Conservation (phyloP, 2,113 vertebrate genomes). For the Scortum barcoo region DNA sequence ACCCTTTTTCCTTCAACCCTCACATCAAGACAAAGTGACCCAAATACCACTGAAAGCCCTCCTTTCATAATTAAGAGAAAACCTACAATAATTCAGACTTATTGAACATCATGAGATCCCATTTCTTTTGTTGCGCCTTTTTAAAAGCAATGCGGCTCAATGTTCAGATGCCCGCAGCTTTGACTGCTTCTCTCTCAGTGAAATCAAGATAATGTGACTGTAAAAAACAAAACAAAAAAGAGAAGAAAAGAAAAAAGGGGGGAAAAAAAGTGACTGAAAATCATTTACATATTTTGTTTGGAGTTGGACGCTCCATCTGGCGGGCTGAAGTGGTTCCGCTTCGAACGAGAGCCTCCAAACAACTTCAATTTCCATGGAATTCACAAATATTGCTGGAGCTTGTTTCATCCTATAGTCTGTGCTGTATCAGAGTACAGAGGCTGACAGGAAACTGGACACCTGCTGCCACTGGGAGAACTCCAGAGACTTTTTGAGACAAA, state of each 20-base stretch:
- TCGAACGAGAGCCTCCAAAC: conserved; percentile 30
- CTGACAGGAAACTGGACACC: conserved; percentile 39
- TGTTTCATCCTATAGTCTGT: conserved; percentile 26
- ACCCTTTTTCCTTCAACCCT: not conserved
- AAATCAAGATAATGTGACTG: conserved; percentile 45
- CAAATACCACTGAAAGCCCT: conserved; percentile 8
- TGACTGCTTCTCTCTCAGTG: not conserved
- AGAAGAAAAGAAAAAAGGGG: too few species aligned
- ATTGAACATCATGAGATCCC: not conserved
- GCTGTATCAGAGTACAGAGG: conserved; percentile 33
- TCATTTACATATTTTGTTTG: conserved; percentile 67
- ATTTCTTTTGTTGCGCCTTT: not conserved
- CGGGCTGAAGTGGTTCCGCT: conserved; percentile 27
- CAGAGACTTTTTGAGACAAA: not conserved
- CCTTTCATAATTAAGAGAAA: conserved; percentile 5
- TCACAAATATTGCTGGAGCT: conserved; percentile 73
- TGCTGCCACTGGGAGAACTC: conserved; percentile 1
- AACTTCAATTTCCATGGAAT: conserved; percentile 84
- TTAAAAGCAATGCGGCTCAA: not conserved
- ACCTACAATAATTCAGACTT: conserved; percentile 1
- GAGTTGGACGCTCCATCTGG: conserved; percentile 37
- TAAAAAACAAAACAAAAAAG: too few species aligned
- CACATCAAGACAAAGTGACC: conserved; percentile 25
- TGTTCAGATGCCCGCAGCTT: conserved; percentile 8
- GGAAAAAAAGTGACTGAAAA: conserved; percentile 29